These are phyloP conservation scores for Drosophila subsilvestris DNA, from an alignment of 2,888 invertebrate species.

Conservation along the genomic window DNA sequence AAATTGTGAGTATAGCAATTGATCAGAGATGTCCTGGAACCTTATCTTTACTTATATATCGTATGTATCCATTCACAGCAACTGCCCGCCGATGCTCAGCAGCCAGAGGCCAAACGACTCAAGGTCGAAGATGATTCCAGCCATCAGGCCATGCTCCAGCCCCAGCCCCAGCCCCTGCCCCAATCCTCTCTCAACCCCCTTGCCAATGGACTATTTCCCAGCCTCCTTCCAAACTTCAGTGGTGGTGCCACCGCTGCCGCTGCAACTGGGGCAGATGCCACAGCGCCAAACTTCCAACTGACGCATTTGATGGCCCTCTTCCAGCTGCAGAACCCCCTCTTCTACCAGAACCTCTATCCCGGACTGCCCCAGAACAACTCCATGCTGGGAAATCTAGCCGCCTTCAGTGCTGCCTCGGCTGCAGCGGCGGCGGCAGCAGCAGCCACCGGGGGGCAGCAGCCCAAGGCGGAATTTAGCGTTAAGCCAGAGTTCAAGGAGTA, in stretches of 20 bases:
- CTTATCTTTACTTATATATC: background rate
- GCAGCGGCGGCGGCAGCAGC: slow-evolving; percentile 68
- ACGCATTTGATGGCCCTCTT: slow-evolving; percentile 83
- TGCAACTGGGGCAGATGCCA: slow-evolving; percentile 67
- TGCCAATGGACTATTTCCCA: slow-evolving; percentile 51
- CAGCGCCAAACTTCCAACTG: slow-evolving; percentile 80
- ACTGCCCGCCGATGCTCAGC: slow-evolving; percentile 67
- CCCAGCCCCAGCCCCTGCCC: slow-evolving; percentile 18
- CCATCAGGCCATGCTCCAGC: slow-evolving; percentile 20
- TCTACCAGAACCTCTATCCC: slow-evolving; percentile 83
- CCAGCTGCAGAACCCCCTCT: slow-evolving; percentile 82
- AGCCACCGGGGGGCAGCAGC: slow-evolving; percentile 48
- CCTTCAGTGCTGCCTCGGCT: slow-evolving; percentile 70
- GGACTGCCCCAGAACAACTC: slow-evolving; percentile 66
- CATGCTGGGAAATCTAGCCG: slow-evolving; percentile 72
- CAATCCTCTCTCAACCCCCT: slow-evolving; percentile 7
- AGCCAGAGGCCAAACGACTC: slow-evolving; percentile 73
- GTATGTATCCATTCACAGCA: slow-evolving; percentile 57
- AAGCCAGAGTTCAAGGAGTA: slow-evolving; percentile 76
- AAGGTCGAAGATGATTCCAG: slow-evolving; percentile 67
- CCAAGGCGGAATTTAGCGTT: slow-evolving; percentile 71
- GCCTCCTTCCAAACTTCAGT: slow-evolving; percentile 69
- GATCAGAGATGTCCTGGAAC: background rate
- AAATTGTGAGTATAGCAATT: slow-evolving; percentile 74
- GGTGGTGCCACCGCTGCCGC: slow-evolving; percentile 53